Evolutionary conservation across 2,888 invertebrate species (phyloP).

Genomic region (Chirona hameri): DNA sequence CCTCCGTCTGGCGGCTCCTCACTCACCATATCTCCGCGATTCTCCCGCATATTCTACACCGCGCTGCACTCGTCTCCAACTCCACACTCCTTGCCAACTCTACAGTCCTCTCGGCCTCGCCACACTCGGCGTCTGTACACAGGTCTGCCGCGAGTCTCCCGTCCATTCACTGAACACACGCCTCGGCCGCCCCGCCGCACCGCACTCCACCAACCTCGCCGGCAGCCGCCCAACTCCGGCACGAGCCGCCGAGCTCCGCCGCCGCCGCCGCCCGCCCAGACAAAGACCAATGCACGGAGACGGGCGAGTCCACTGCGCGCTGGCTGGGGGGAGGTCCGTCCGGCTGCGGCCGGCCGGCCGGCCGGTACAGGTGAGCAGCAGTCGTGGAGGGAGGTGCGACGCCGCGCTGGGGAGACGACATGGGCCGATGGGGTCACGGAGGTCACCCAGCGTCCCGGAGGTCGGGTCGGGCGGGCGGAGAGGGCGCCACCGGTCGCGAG

Average conservation of each 20-base stretch:
- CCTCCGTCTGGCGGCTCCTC: neutral
- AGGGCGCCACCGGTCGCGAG: too few species aligned
- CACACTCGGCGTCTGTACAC: neutral
- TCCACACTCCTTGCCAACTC: neutral
- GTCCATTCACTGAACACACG: neutral
- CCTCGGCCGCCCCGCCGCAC: neutral
- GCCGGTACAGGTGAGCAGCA: neutral
- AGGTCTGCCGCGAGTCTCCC: neutral
- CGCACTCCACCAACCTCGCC: neutral
- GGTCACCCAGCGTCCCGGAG: too few species aligned
- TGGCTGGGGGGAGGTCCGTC: neutral
- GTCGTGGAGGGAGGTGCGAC: neutral
- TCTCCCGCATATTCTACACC: neutral
- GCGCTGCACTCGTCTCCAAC: neutral
- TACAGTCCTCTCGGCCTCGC: too few species aligned
- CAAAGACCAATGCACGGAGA: constrained; percentile 22
- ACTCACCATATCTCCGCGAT: constrained; percentile 8
- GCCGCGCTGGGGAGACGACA: too few species aligned
- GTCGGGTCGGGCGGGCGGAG: too few species aligned
- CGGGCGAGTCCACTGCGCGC: neutral
- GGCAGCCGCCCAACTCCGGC: neutral
- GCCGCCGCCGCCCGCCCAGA: neutral
- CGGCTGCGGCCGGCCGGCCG: neutral
- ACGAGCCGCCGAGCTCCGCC: neutral
- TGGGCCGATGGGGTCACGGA: too few species aligned